Base-by-base conservation (phyloP, 2,797 vertebrate species). In the Glyptemys insculpta region DNA sequence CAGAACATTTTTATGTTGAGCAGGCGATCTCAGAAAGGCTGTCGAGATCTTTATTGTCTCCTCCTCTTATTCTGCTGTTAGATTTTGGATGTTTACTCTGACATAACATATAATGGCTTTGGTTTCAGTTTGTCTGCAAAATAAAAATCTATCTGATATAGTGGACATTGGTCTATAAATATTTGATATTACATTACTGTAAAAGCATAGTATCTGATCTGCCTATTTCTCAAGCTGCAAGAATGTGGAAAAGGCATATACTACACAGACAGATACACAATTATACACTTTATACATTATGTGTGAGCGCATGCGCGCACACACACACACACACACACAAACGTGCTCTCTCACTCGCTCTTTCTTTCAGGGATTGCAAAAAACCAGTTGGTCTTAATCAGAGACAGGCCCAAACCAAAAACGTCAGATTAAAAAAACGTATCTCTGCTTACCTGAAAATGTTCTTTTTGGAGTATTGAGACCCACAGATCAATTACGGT, bases 31-130 rank as follows among this genome's bases (percentile, higher is more conserved):
- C 68, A 57, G 50, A 2, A 49, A 47, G 79, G 50, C 65, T 72
- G 12, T 57, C 47, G 29, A 85, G 62, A n/a, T 10, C 19, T 79
- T 65, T 2, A 0, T 3, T 2, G n/a, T 21, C n/a, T 83, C 18
- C 57, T 44, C 16, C 27, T 62, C 74, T 80, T 29, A 0, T 3
- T 78, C 41, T 21, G 2, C 7, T 1, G n/a, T 34, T 49, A 92
- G 3, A 18, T 54, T 95, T 90, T 78, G 8, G 62, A 78, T 15
- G 62, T 37, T 54, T 14, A 81, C 52, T 12, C 21, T 68, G 2
- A 91, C 80, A 83, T 53, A 89, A 86, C 90, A 54, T 27, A 89
- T 86, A 85, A 83, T 90, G 41, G 94, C 84, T 79, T 93, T 94
- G 79, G 57, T n/a, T 78, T 86, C 81, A 83, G 15, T 85, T 49